phyloP scores from a whole-genome alignment of 1,140 invertebrate genomes.

The Diprion similis region DNA sequence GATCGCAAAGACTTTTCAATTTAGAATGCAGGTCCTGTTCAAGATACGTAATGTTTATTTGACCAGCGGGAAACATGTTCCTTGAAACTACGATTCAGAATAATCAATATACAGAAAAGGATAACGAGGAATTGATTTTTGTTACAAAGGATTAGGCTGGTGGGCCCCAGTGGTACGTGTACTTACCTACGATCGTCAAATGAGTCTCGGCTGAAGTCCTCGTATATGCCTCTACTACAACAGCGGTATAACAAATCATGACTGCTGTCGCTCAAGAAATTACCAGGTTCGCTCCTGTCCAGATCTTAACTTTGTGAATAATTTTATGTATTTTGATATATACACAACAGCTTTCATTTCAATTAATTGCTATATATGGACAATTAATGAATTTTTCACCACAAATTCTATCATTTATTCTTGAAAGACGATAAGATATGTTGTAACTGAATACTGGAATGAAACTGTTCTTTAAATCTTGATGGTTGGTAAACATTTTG shows the following conservation, averaged over 20 bases:
- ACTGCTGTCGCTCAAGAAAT: conserved; percentile 38
- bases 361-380: too few species aligned
- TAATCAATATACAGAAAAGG: conserved; percentile 8
- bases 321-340: conserved; percentile 29
- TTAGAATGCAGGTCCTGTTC: conserved; percentile 11
- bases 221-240: conserved; percentile 74
- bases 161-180: conserved; percentile 35
- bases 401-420: too few species aligned
- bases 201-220: conserved; percentile 84
- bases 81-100: conserved; percentile 8
- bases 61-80: not conserved
- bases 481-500: not conserved
- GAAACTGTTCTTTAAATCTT: not conserved
- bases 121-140: conserved; percentile 24
- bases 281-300: conserved; percentile 51
- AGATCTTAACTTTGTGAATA: conserved; percentile 59
- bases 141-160: conserved; percentile 48
- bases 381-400: too few species aligned
- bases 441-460: not conserved
- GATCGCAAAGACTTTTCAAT: conserved; percentile 12
- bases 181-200: conserved; percentile 84
- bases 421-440: too few species aligned
- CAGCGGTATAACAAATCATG: conserved; percentile 58
- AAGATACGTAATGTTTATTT: conserved; percentile 1
- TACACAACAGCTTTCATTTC: too few species aligned